phyloP scores from a whole-genome alignment of 1,140 invertebrate genomes.

The Lepidurus arcticus region DNA sequence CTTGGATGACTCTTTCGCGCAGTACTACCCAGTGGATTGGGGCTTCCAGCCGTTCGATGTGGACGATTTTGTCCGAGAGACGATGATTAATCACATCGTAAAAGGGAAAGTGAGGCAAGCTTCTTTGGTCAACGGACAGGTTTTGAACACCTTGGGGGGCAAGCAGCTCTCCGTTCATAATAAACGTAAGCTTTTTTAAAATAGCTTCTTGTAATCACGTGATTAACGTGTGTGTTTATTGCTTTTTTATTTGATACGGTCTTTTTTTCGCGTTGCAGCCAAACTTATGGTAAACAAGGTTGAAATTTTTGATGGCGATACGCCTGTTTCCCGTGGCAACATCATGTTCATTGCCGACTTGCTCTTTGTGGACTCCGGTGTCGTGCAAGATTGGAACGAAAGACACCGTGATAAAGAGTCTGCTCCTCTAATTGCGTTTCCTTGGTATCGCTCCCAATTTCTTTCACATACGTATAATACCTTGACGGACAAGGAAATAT shows the following conservation, averaged over 20 bases:
- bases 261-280: constrained; percentile 10
- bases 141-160: constrained; percentile 52
- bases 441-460: constrained; percentile 58
- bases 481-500: constrained; percentile 49
- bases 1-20: constrained; percentile 57
- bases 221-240: not conserved
- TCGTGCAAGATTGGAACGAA: constrained; percentile 55
- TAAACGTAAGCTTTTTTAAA: not conserved
- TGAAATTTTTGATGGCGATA: constrained; percentile 53
- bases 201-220: not conserved
- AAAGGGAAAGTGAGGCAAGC: constrained; percentile 53
- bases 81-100: constrained; percentile 57
- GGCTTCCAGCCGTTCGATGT: constrained; percentile 62
- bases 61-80: constrained; percentile 56
- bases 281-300: constrained; percentile 52
- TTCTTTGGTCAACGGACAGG: constrained; percentile 50
- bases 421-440: constrained; percentile 55
- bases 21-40: constrained; percentile 63
- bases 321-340: constrained; percentile 53
- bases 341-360: constrained; percentile 57
- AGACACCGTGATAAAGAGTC: constrained; percentile 57
- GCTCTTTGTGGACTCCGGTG: constrained; percentile 54
- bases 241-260: no score
- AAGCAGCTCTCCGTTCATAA: constrained; percentile 50
- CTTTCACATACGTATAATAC: constrained; percentile 56